Evolutionary conservation across 2,888 invertebrate genomes (phyloP).

Genomic region (Xanthia icteritia): DNA sequence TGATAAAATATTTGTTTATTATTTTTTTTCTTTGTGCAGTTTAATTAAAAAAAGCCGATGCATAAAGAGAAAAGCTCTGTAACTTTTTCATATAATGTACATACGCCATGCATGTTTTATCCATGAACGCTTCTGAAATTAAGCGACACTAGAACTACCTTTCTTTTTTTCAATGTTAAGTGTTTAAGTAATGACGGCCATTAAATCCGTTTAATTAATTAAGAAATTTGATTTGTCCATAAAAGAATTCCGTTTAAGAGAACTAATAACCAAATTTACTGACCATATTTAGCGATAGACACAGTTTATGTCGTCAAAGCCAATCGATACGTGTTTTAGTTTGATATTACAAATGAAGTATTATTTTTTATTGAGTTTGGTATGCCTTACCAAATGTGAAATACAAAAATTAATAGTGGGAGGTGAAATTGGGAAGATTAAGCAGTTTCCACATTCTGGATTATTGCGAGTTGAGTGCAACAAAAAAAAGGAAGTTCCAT

Average conservation of each 20-base stretch:
- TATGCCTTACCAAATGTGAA: background rate
- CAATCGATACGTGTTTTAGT: background rate
- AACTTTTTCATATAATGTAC: no score
- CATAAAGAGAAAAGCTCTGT: no score
- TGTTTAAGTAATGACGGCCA: background rate
- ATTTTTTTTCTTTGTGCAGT: no score
- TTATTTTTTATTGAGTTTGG: constrained; percentile 7
- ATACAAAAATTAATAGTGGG: background rate
- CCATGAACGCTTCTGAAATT: no score
- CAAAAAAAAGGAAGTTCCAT: fast-evolving
- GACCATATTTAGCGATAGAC: no score
- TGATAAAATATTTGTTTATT: no score
- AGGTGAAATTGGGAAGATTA: background rate
- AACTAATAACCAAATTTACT: background rate
- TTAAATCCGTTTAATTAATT: constrained; percentile 2
- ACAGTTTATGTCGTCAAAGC: background rate
- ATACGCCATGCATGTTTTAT: no score
- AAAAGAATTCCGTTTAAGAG: background rate
- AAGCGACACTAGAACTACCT: no score
- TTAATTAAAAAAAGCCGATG: no score
- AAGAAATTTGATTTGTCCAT: background rate
- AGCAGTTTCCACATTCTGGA: constrained; percentile 10
- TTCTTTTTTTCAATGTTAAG: background rate
- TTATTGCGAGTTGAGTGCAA: background rate
- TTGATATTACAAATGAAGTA: constrained; percentile 1